A percentile compares a stretch with the other conserved stretches of the same genome.
Conservation (phyloP, 2,113 vertebrate species). For the Nothobranchius kuhntae region DNA sequence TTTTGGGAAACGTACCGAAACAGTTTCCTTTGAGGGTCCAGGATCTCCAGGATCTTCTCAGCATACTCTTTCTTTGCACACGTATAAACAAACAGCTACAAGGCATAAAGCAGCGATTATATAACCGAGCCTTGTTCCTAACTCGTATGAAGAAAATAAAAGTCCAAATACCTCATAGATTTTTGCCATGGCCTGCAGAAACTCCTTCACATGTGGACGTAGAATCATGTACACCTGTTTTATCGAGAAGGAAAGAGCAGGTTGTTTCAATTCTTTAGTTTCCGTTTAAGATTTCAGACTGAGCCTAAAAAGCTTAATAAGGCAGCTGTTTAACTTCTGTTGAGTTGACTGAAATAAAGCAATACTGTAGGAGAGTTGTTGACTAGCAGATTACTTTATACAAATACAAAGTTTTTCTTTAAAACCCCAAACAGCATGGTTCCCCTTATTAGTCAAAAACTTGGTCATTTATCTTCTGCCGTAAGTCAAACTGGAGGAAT, state of each 20-base stretch:
- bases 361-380: not conserved
- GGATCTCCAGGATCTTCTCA: slow-evolving; percentile 81
- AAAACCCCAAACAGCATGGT: not conserved
- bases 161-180: slow-evolving; percentile 78
- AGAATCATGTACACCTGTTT: slow-evolving; percentile 82
- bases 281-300: not conserved
- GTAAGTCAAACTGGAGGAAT: no score
- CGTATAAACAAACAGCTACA: slow-evolving; percentile 85
- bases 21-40: slow-evolving; percentile 83
- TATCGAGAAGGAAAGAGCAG: not conserved
- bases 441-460: no score
- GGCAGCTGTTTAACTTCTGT: not conserved
- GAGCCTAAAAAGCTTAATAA: not conserved
- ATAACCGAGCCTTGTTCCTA: no score
- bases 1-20: slow-evolving; percentile 75
- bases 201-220: slow-evolving; percentile 80
- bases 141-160: not conserved
- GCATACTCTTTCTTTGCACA: slow-evolving; percentile 83
- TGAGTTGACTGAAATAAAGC: no score
- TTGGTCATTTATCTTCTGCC: no score
- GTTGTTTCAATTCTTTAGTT: not conserved
- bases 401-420: not conserved
- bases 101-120: slow-evolving; percentile 2
- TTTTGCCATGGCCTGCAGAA: slow-evolving; percentile 81
- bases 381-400: not conserved